Conservation (phyloP, 2,113 vertebrate genomes). For the Corythornis vintsioides region DNA sequence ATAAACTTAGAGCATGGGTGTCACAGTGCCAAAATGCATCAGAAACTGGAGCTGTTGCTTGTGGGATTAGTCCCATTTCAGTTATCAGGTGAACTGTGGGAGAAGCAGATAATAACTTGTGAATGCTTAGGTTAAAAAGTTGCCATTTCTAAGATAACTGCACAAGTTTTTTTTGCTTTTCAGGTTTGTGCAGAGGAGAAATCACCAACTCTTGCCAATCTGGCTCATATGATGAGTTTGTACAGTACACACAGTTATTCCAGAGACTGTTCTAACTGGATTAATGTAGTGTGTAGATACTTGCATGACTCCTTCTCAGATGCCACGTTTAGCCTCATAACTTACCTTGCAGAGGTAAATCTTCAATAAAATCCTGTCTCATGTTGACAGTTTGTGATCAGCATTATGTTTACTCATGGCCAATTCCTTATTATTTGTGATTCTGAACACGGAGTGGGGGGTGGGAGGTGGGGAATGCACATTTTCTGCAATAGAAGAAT, state of each 20-base stretch:
- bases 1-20: not conserved
- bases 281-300: conserved; percentile 97
- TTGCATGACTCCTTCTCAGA: conserved; percentile 95
- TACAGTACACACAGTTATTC: conserved; percentile 98
- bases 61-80: not conserved
- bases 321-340: conserved; percentile 92
- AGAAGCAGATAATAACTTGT: not conserved
- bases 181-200: conserved; percentile 93
- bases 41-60: not conserved
- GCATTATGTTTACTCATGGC: not conserved
- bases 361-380: not conserved
- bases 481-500: not conserved
- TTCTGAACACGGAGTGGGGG: not conserved
- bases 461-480: no score
- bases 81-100: not conserved
- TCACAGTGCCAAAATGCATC: not conserved
- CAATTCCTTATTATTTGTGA: not conserved
- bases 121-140: not conserved
- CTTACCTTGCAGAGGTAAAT: conserved; percentile 94
- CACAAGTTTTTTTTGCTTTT: not conserved
- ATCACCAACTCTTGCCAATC: conserved; percentile 90
- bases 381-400: not conserved
- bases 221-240: conserved; percentile 98
- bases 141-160: not conserved
- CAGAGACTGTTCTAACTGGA: conserved; percentile 95